Base-by-base conservation (phyloP, 2,797 vertebrate genomes). In the Cyclura pinguis region DNA sequence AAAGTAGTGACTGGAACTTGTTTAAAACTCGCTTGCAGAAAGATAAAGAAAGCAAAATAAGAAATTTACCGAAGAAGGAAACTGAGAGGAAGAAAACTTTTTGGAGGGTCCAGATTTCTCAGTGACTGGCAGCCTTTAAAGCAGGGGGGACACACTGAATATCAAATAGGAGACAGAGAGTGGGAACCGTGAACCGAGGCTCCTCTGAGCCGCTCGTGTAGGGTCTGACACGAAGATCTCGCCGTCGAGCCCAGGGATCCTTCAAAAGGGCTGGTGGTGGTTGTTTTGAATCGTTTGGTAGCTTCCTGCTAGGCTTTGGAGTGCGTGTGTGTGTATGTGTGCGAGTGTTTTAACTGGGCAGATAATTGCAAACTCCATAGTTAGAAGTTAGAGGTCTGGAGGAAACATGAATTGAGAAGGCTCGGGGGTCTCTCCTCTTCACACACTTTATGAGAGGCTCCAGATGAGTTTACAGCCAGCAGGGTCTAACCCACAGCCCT, bases 1-100 rank as follows among this genome's bases (percentile, higher is more conserved):
- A 97, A 98, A 98, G 97, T 97, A 96, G 90, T 95, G 95, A 93
- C 94, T 97, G 96, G 96, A 96, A 97, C 96, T 97, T 77, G 59
- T 67, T 84, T 84, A 50, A 93, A 95, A 97, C 96, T 97, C 96
- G 92, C 96, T 97, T 96, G 96, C 89, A 94, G 95, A 96, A 96
- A 94, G 38, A 64, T 20, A 85, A n/a, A 84, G 32, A 64, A 62
- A 81, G 72, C 86, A 50, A 80, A 87, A 78, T 57, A 24, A 78
- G 72, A 64, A 89, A 27, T 93, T 86, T 73, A 94, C 94, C 91
- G 94, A 78, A 50, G 47, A 55, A 82, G 69, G 29, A 42, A 64
- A 14, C 1, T 1, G 42, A 16, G 94, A 89, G 88, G 92, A 93
- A 93, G 90, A 92, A 93, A 94, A 14, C 55, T 81, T 90, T 92